Evolutionary conservation across 2,797 vertebrate species (phyloP).

Genomic region (Linurgus olivaceus): DNA sequence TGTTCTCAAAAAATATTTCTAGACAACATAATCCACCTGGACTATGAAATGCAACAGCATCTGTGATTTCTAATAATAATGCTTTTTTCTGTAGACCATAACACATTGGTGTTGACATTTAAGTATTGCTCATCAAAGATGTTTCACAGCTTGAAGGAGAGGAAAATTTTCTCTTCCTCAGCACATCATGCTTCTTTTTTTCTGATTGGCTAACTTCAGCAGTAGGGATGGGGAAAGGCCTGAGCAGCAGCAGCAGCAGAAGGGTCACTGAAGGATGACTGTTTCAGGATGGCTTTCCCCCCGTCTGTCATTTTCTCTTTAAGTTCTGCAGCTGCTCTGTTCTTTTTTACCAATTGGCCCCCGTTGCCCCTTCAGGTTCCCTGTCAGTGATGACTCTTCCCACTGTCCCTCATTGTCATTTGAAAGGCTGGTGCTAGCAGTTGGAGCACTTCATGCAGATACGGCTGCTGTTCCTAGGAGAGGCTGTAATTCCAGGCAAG

Average conservation of each 20-base stretch:
- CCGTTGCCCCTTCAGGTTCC: not conserved
- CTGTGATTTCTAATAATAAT: conserved; percentile 41
- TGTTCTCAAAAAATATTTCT: not conserved
- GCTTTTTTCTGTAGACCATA: not conserved
- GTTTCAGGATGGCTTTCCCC: not conserved
- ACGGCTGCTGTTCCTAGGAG: not conserved
- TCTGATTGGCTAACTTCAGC: not conserved
- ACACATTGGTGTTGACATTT: conserved; percentile 8
- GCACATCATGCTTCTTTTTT: not conserved
- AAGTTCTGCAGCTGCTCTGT: not conserved
- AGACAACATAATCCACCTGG: not conserved
- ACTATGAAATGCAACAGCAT: conserved; percentile 8
- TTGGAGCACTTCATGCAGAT: not conserved
- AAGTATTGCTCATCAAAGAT: not conserved
- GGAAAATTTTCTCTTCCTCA: not conserved
- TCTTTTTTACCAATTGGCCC: not conserved
- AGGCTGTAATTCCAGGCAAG: not conserved
- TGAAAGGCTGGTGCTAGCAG: not conserved
- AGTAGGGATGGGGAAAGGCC: not conserved
- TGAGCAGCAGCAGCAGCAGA: not conserved
- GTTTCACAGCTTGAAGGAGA: conserved; percentile 7
- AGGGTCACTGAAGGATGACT: not conserved
- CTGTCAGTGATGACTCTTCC: not conserved
- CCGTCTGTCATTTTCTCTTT: not conserved
- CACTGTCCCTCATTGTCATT: fast-evolving